These are phyloP conservation scores for Papilio xuthus DNA, from an alignment of 1,140 invertebrate genomes.

Conservation along the genomic window DNA sequence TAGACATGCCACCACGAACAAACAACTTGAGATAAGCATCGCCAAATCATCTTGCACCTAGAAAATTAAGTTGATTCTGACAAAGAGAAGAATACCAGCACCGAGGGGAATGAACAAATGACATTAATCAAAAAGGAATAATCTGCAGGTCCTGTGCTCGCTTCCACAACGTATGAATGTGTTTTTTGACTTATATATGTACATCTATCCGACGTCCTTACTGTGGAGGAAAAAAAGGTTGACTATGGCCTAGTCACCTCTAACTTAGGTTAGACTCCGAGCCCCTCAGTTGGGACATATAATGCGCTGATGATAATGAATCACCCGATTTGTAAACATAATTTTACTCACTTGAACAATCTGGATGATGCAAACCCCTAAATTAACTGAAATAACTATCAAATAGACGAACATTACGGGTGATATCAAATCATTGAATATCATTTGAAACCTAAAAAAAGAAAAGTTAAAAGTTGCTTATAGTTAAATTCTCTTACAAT, in stretches of 20 bases:
- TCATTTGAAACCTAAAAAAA: slow-evolving; percentile 55
- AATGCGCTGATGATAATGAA: too few species aligned
- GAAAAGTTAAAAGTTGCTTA: not conserved
- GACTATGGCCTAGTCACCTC: too few species aligned
- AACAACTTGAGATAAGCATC: slow-evolving; percentile 46
- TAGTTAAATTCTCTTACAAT: not conserved
- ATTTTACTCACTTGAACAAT: too few species aligned
- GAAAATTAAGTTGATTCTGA: slow-evolving; percentile 39
- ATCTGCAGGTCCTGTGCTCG: too few species aligned
- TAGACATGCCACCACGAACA: slow-evolving; percentile 55
- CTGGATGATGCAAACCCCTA: slow-evolving; percentile 60
- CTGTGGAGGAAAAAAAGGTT: too few species aligned
- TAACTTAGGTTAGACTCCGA: too few species aligned
- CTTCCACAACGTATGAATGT: too few species aligned
- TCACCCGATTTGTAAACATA: too few species aligned
- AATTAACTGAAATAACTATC: slow-evolving; percentile 55
- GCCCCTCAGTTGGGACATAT: too few species aligned
- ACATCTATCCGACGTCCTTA: too few species aligned
- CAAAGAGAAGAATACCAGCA: not conserved
- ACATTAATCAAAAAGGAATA: slow-evolving; percentile 17
- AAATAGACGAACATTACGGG: slow-evolving; percentile 61
- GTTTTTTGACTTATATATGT: too few species aligned
- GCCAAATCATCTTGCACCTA: slow-evolving; percentile 54
- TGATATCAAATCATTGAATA: slow-evolving; percentile 59
- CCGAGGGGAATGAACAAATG: not conserved